Percentiles rank a stretch among this genome's conserved stretches.
phyloP scores from a whole-genome alignment of 2,797 vertebrate genomes.

The Leptoclinus maculatus region DNA sequence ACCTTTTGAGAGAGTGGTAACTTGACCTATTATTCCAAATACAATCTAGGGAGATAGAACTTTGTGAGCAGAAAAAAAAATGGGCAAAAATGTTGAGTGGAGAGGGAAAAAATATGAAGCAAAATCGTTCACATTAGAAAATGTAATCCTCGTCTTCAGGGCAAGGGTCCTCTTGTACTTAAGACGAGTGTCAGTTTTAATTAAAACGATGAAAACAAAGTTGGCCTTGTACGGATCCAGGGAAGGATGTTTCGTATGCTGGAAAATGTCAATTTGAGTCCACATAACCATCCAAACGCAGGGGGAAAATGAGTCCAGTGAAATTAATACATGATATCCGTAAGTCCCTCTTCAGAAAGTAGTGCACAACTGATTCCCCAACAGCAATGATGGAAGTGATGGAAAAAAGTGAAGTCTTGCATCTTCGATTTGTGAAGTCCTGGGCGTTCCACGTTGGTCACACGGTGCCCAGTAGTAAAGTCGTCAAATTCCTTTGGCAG shows the following conservation, averaged over 20 bases:
- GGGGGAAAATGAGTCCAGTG: slow-evolving; percentile 26
- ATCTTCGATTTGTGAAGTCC: slow-evolving; percentile 52
- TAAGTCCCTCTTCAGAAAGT: slow-evolving; percentile 44
- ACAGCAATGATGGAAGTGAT: not conserved
- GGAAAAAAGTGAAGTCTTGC: slow-evolving; percentile 43
- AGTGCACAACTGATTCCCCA: slow-evolving; percentile 27
- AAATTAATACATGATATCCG: slow-evolving; percentile 64
- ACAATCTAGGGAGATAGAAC: slow-evolving; percentile 99
- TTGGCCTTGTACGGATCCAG: slow-evolving; percentile 54
- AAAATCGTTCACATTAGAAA: slow-evolving; percentile 60
- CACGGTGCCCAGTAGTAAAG: slow-evolving; percentile 28
- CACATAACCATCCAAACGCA: slow-evolving; percentile 54
- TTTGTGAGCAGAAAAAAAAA: slow-evolving; percentile 92
- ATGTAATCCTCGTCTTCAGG: slow-evolving; percentile 81
- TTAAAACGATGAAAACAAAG: slow-evolving; percentile 52
- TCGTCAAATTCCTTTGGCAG: slow-evolving; percentile 51
- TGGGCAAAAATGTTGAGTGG: slow-evolving; percentile 79
- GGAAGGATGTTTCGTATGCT: slow-evolving; percentile 26
- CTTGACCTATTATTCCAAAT: slow-evolving; percentile 99
- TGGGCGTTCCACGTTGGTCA: slow-evolving; percentile 42
- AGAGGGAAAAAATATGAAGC: slow-evolving; percentile 56
- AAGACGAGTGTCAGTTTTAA: slow-evolving; percentile 48
- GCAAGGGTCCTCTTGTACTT: slow-evolving; percentile 30
- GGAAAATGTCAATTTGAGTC: slow-evolving; percentile 53
- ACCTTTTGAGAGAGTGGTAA: slow-evolving; percentile 99